Evolutionary conservation across 2,797 vertebrate species (phyloP).

Genomic region (Sciurus carolinensis): DNA sequence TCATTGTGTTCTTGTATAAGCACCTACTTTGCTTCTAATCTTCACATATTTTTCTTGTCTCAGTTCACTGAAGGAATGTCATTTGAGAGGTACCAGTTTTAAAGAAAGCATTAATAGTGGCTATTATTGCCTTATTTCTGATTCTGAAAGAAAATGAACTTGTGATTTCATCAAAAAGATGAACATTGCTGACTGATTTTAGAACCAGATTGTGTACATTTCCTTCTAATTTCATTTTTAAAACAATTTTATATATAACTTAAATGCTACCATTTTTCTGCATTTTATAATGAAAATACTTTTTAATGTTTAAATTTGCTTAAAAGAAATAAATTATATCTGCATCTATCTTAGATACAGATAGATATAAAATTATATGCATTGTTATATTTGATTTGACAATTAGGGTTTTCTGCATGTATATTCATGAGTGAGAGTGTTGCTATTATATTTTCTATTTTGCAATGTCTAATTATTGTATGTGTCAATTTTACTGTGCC

Average conservation of each 20-base stretch:
- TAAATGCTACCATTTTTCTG: background rate
- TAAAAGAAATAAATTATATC: background rate
- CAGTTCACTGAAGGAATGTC: background rate
- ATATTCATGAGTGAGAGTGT: background rate
- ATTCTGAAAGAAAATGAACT: no score
- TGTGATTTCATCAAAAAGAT: no score
- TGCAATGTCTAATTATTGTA: background rate
- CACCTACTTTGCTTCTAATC: background rate
- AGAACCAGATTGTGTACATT: no score
- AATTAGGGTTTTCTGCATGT: background rate
- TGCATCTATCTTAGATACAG: background rate
- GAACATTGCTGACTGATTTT: no score
- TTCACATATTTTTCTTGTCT: background rate
- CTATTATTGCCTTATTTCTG: no score
- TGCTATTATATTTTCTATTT: background rate
- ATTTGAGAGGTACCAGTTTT: no score
- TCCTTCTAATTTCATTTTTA: no score
- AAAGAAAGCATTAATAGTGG: no score
- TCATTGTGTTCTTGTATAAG: background rate
- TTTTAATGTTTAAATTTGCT: background rate
- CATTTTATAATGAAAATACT: background rate
- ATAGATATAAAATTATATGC: background rate
- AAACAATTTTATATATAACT: no score
- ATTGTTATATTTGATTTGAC: background rate
- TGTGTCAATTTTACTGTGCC: background rate